Conservation (phyloP, 2,888 invertebrate species). For the Mimachlamys varia region DNA sequence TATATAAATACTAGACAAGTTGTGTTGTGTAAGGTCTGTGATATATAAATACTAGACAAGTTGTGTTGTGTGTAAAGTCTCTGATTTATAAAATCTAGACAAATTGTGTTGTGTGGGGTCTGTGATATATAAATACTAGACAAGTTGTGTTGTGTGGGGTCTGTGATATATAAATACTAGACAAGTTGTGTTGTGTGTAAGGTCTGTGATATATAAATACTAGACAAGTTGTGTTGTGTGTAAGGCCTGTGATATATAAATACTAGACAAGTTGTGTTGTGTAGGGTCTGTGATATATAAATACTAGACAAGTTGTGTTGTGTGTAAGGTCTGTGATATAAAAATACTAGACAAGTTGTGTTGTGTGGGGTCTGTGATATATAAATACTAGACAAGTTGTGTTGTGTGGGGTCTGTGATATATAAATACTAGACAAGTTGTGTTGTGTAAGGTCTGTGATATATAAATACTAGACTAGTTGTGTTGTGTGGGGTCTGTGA, state of each 20-base stretch:
- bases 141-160: neutral
- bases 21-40: neutral
- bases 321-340: neutral
- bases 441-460: neutral
- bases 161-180: neutral
- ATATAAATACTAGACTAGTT: neutral
- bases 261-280: neutral
- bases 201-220: neutral
- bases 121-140: neutral
- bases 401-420: neutral
- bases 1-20: neutral
- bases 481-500: neutral
- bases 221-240: too few relatives aligned
- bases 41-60: constrained; percentile 7
- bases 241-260: neutral
- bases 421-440: too few relatives aligned
- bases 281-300: neutral
- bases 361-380: neutral
- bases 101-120: neutral
- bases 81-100: neutral
- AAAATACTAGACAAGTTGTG: too few relatives aligned
- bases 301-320: neutral
- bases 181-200: neutral
- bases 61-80: neutral
- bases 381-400: neutral